A percentile compares a stretch with the other conserved stretches of the same genome.
Evolutionary conservation across 2,888 invertebrate species (phyloP).

Genomic region (Rhagium mordax): DNA sequence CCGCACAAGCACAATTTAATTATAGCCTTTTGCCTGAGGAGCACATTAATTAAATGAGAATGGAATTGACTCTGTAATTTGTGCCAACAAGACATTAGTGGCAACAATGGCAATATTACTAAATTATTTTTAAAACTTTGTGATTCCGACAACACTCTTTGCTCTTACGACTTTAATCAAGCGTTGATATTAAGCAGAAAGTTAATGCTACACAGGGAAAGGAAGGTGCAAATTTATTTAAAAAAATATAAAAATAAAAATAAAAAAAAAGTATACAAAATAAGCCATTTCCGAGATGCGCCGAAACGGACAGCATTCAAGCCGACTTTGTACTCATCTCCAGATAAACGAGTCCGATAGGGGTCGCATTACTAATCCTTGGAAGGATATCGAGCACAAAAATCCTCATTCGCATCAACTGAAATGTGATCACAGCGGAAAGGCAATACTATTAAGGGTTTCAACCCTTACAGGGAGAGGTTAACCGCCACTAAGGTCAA

Average conservation of each 20-base stretch:
- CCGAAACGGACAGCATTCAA: not conserved
- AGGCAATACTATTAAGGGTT: constrained; percentile 1
- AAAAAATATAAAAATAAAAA: no score
- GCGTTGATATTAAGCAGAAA: no score
- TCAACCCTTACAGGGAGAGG: not conserved
- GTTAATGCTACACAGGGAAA: no score
- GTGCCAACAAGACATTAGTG: no score
- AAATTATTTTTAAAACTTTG: no score
- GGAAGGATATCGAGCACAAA: not conserved
- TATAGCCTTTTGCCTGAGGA: not conserved
- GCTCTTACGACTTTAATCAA: no score
- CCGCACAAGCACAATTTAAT: not conserved
- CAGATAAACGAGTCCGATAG: not conserved
- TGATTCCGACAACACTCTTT: no score
- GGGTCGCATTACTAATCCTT: not conserved
- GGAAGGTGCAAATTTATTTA: no score
- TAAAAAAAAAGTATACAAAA: no score
- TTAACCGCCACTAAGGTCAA: not conserved
- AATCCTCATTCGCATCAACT: not conserved
- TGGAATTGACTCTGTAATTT: no score
- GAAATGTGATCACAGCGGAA: not conserved
- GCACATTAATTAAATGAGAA: not conserved
- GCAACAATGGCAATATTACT: no score
- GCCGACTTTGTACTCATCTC: not conserved
- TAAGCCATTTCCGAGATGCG: no score